These are phyloP conservation scores for Mustela nigripes DNA, from an alignment of 2,113 vertebrate genomes.

Conservation along the genomic window DNA sequence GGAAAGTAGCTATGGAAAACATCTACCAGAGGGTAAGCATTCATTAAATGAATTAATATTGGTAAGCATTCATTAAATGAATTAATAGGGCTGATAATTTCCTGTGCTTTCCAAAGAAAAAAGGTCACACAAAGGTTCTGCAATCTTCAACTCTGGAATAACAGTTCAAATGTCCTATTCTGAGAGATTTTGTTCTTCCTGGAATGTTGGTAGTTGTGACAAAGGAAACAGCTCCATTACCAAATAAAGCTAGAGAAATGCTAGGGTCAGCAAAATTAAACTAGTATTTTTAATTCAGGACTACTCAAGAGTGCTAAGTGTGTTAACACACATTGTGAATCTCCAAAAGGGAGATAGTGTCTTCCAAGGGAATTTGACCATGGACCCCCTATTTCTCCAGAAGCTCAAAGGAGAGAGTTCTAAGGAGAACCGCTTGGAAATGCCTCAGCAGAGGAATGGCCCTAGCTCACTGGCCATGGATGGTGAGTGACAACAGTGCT, in stretches of 20 bases:
- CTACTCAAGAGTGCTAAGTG: background rate
- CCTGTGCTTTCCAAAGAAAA: conserved; percentile 14
- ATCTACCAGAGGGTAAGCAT: background rate
- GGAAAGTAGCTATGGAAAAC: conserved; percentile 12
- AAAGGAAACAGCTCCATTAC: background rate
- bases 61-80: conserved; percentile 21
- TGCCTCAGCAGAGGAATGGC: background rate
- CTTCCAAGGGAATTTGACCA: background rate
- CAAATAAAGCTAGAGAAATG: conserved; percentile 40
- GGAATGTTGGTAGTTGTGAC: background rate
- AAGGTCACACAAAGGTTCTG: conserved; percentile 8
- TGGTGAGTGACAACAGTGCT: background rate
- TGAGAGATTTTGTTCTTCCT: background rate
- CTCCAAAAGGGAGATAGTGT: background rate
- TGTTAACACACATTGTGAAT: background rate
- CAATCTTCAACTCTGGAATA: conserved; percentile 26
- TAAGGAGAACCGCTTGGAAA: background rate
- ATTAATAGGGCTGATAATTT: conserved; percentile 35
- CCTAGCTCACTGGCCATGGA: background rate
- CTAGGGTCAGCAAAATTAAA: background rate
- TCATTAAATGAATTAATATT: conserved; percentile 51
- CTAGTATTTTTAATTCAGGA: background rate
- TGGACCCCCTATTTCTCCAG: background rate
- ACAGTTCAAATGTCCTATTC: conserved; percentile 35
- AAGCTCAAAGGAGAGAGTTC: background rate